Base-by-base conservation (phyloP, 2,797 vertebrate genomes). In the Gymnopithys bicolor region DNA sequence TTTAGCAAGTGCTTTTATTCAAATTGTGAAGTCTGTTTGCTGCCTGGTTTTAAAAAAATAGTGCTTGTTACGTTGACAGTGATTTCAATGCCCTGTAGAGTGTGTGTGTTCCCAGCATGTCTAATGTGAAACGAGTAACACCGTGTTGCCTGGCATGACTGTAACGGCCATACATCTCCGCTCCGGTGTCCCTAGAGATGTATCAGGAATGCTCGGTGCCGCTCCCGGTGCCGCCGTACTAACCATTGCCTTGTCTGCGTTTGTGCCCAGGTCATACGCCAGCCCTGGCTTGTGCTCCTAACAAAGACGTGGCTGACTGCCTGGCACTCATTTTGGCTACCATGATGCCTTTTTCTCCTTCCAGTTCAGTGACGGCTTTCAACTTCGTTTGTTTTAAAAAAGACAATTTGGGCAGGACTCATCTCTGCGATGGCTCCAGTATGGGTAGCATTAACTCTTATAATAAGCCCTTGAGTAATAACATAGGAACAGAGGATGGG, bases 271-370 rank as follows among this genome's bases (percentile, higher is more conserved):
- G 99, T 99, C 98, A 99, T 97, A 99, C 99, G 67, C 99, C 99
- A 97, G 99, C 99, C 98, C 98, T 99, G 98, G 99, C 99, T 99
- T 99, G 99, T 37, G 98, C 99, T 98, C 98, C 99, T 98, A 99
- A 99, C 98, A 99, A 98, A 98, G 98, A 99, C 97, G 99, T 99
- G 98, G 99, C 99, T 98, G 99, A 99, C 98, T 99, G 99, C 98
- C 99, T 99, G 99, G 99, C 99, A 98, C 99, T 99, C 98, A 99
- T 99, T 99, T 98, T 99, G 99, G 99, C 99, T 98, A 98, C 99
- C 99, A 99, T 99, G 99, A 99, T 99, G 98, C 99, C 99, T 99
- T 99, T 99, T 97, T 99, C 99, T 98, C 99, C 99, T 98, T 99
- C 98, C 99, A 99, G 98, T 98, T 98, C 99, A 97, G 97, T 98